Percentiles rank a stretch among this genome's conserved stretches.
phyloP scores from a whole-genome alignment of 2,888 invertebrate species.

The Aphodius granarius region DNA sequence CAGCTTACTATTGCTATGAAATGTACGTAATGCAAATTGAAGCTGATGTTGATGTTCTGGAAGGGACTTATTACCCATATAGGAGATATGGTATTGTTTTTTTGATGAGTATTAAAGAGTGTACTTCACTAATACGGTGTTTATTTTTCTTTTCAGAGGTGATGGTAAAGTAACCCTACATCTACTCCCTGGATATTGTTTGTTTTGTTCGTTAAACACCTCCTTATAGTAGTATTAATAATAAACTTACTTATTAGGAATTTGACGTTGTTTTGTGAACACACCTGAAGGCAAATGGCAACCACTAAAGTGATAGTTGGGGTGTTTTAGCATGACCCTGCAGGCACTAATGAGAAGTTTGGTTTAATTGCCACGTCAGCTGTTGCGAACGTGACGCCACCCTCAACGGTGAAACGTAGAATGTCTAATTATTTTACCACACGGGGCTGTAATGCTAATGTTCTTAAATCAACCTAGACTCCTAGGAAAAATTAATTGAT shows the following conservation, averaged over 20 bases:
- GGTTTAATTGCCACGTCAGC: neutral
- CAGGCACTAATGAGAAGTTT: neutral
- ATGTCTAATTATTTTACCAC: neutral
- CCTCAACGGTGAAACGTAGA: neutral
- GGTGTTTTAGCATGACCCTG: neutral
- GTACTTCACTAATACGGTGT: neutral
- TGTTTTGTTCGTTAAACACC: neutral
- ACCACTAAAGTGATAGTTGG: neutral
- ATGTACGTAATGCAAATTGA: neutral
- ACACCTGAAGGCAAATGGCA: neutral
- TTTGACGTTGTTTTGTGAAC: neutral
- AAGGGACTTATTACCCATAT: slow-evolving; percentile 3
- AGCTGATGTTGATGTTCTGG: neutral
- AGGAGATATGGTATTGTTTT: neutral
- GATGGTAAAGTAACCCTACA: neutral
- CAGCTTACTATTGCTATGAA: neutral
- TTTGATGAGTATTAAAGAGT: too few relatives aligned
- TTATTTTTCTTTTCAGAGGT: neutral
- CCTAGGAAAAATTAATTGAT: too few relatives aligned
- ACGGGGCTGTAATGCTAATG: neutral
- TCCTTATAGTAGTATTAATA: neutral
- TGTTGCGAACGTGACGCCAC: neutral
- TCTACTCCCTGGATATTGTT: neutral
- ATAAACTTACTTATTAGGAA: neutral
- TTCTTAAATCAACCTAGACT: neutral